A percentile compares a stretch with the other conserved stretches of the same genome.
Evolutionary conservation across 2,113 vertebrate species (phyloP).

Genomic region (Falcunculus frontatus): DNA sequence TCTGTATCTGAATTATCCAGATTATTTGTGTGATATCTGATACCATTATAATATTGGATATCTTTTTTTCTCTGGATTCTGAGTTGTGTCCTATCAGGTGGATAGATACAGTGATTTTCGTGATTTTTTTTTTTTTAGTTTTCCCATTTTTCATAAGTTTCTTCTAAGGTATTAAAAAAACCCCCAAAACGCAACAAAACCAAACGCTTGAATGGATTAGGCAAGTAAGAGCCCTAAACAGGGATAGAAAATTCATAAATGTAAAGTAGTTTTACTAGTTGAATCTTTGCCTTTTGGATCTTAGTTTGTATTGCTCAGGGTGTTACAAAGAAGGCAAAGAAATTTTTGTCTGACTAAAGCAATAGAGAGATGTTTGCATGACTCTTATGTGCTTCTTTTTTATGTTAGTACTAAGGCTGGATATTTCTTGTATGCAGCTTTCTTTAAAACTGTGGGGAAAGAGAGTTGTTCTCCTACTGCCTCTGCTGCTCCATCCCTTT

Average conservation of each 20-base stretch:
- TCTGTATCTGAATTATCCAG: background rate
- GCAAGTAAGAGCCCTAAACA: slow-evolving; percentile 6
- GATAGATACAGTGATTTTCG: background rate
- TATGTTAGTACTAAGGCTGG: background rate
- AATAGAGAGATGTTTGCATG: background rate
- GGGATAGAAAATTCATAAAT: background rate
- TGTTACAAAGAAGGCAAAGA: slow-evolving; percentile 44
- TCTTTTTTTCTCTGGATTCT: background rate
- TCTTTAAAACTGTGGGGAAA: background rate
- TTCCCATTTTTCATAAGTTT: background rate
- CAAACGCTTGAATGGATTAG: background rate
- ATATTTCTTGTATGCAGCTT: background rate
- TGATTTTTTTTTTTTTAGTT: background rate
- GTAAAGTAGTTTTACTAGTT: background rate
- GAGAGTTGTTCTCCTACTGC: background rate
- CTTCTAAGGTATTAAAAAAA: background rate
- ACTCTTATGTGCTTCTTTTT: background rate
- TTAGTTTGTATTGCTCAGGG: background rate
- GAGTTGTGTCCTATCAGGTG: background rate
- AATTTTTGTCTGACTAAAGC: slow-evolving; percentile 1
- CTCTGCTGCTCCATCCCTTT: background rate
- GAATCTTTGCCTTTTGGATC: background rate
- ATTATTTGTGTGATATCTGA: background rate
- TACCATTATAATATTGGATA: background rate
- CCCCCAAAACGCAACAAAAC: background rate